Base-by-base conservation (phyloP, 1,140 invertebrate species). In the Sycophaga agraensis region DNA sequence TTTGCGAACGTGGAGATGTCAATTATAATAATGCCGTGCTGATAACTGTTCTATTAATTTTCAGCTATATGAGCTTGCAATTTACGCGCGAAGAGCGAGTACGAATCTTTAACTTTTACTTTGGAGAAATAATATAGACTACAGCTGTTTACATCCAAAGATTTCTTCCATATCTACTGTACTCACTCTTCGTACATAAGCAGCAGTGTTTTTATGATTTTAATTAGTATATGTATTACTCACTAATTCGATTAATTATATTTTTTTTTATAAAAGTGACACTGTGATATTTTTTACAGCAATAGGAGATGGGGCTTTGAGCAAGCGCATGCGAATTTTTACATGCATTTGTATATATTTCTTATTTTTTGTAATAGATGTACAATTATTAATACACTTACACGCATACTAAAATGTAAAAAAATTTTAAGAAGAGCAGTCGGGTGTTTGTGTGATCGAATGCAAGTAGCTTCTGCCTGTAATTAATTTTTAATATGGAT, bases 251-350 rank as follows among this genome's bases (percentile, higher is more conserved):
- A 78, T 75, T 79, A 79, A 79, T 79, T 71, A 6, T 31, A n/a
- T 31, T 31, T 11, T 71, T 64, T 69, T 74, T 53, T 16, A 51
- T 37, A 43, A 57, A 72, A 70, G 70, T 71, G 70, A 73, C 73
- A 73, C 71, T 71, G 70, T 73, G 70, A 79, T 80, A 78, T 77
- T 75, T 74, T 76, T 81, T 80, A 78, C 79, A 81, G 79, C 77
- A 68, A 66, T 76, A 79, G 76, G 76, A 79, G 77, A 70, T 79
- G 76, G 77, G 76, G 79, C 77, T 79, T 80, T 72, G 69, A 71
- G 70, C 70, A 75, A 74, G 67, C 64, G 74, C 73, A 76, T 76
- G 74, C 42, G 66, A 75, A 67, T 73, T 73, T 68, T 57, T 63
- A 67, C 69, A 70, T 68, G 66, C 68, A 70, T 71, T 68, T 72